Base-by-base conservation (phyloP, 2,888 invertebrate genomes). In the Polietes domitor region DNA sequence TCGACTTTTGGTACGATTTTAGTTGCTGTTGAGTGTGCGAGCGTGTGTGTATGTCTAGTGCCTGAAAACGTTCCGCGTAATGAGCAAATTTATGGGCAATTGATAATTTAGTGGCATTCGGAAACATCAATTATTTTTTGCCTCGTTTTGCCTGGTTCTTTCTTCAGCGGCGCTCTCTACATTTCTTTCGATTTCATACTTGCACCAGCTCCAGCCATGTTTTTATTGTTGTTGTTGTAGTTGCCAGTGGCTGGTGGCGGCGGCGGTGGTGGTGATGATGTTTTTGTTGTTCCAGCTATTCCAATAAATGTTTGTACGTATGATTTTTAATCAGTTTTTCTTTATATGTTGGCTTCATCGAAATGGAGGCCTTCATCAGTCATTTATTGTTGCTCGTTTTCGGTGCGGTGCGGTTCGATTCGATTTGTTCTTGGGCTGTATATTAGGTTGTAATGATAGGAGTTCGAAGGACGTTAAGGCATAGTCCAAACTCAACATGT, bases 61-160 rank as follows among this genome's bases (percentile, higher is more conserved):
- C 65, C 58, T 61, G 47, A 47, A 84, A 84, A 85, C 85, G 86
- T 84, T 86, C 81, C 86, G 85, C 89, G 91, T 91, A 91, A 91
- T 91, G 91, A 91, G 90, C 89, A 90, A 91, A 91, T 91, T 91
- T 91, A 91, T 91, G 91, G 90, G 88, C 91, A 91, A 91, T 91
- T 91, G 91, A 91, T 91, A 91, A 91, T 91, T 91, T 91, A 91
- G 90, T 91, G 91, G 90, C 91, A 90, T 89, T 91, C 90, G 90
- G 90, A 89, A 90, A 91, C 91, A 91, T 91, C 91, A 91, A 91
- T 91, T 91, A 91, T 84, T 76, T 72, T 73, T 6, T 61, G 73
- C 50, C 24, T 79, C 70, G 24, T 72, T 41, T 32, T 73, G n/a
- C n/a, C n/a, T 43, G 26, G 47, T 47, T 77, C 75, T 68, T 85